phyloP scores from a whole-genome alignment of 2,797 vertebrate genomes.

The Lepilemur ruficaudatus region DNA sequence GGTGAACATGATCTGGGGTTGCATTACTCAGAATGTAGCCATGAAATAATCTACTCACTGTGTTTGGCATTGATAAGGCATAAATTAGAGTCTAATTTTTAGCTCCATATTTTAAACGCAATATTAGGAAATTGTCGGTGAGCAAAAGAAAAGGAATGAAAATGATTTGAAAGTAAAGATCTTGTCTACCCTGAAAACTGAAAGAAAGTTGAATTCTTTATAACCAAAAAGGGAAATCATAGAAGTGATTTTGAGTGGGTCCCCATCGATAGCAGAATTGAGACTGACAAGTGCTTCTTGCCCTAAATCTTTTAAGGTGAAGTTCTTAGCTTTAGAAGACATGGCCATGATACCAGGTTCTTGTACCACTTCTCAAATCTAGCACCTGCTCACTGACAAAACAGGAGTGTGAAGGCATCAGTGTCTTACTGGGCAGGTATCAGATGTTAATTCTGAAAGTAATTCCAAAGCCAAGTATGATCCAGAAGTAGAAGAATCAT shows the following conservation, averaged over 20 bases:
- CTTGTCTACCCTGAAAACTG: background rate
- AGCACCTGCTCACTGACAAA: background rate
- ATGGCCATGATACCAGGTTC: background rate
- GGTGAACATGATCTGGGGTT: background rate
- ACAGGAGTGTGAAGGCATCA: background rate
- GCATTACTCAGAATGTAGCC: background rate
- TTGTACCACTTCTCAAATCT: background rate
- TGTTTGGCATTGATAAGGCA: constrained; percentile 1
- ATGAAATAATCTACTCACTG: constrained; percentile 17
- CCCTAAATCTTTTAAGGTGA: background rate
- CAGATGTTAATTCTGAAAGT: background rate
- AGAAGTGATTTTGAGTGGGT: background rate
- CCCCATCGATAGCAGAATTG: background rate
- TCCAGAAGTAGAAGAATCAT: background rate
- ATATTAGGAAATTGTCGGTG: constrained; percentile 30
- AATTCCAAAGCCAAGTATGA: background rate
- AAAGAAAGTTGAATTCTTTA: background rate
- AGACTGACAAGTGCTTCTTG: background rate
- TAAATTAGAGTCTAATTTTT: constrained; percentile 55
- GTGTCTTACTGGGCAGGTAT: background rate
- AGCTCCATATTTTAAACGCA: constrained; percentile 50
- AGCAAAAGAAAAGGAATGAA: constrained; percentile 25
- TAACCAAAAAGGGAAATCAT: background rate
- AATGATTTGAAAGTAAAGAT: background rate
- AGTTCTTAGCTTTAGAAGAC: background rate